A percentile compares a stretch with the other conserved stretches of the same genome.
phyloP scores from a whole-genome alignment of 2,797 vertebrate species.

The Chelmon rostratus region DNA sequence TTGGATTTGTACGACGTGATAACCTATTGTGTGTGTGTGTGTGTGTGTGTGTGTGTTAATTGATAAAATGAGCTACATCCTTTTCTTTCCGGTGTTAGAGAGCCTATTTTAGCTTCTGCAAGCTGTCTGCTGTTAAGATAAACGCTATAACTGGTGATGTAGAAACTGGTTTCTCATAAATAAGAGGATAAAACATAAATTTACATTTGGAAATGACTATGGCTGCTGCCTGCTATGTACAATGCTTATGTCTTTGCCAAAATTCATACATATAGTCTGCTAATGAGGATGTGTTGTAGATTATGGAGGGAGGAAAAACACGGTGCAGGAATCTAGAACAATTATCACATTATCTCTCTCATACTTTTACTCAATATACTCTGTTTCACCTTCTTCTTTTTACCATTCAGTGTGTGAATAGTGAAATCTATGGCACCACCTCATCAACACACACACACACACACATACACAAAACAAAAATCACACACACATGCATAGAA shows the following conservation, averaged over 20 bases:
- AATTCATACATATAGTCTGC: constrained; percentile 32
- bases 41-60: constrained; percentile 8
- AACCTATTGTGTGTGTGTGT: background rate
- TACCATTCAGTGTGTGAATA: constrained; percentile 7
- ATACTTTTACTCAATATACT: constrained; percentile 4
- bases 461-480: background rate
- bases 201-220: constrained; percentile 27
- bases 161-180: constrained; percentile 25
- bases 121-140: constrained; percentile 25
- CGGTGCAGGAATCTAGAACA: constrained; percentile 28
- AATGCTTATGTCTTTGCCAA: constrained; percentile 42
- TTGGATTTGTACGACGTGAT: constrained; percentile 14
- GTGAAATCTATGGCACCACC: background rate
- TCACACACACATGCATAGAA: background rate
- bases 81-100: constrained; percentile 4
- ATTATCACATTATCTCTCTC: constrained; percentile 43
- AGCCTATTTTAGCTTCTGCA: constrained; percentile 3
- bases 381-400: background rate
- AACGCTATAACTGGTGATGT: constrained; percentile 9
- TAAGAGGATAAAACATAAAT: constrained; percentile 37
- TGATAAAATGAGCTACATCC: constrained; percentile 20
- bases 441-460: constrained; percentile 17
- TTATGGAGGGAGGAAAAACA: constrained; percentile 29
- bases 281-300: constrained; percentile 52
- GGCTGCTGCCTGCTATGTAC: constrained; percentile 26